phyloP scores from a whole-genome alignment of 1,140 invertebrate genomes.

The Heliothis virescens region DNA sequence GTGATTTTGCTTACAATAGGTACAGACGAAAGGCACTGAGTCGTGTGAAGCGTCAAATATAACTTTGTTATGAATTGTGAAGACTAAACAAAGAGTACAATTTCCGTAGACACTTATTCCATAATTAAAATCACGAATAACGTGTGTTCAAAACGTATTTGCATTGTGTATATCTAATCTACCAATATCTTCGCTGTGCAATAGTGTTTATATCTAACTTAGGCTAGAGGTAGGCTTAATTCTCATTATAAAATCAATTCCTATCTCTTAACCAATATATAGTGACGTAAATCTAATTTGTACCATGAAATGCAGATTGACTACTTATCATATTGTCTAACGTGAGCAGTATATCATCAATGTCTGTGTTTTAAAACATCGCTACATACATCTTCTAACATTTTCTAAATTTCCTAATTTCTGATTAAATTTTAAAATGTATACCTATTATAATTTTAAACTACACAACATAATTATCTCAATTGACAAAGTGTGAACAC shows the following conservation, averaged over 20 bases:
- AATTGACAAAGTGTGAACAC: conserved; percentile 51
- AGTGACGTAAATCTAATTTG: conserved; percentile 74
- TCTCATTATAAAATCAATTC: conserved; percentile 50
- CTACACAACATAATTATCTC: conserved; percentile 38
- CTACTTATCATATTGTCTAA: conserved; percentile 71
- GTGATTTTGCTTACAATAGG: conserved; percentile 20
- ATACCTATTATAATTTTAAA: conserved; percentile 37
- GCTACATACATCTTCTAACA: conserved; percentile 12
- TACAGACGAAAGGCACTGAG: conserved; percentile 42
- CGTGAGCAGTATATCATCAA: conserved; percentile 62
- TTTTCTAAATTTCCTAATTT: conserved; percentile 41
- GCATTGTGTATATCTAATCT: conserved; percentile 47
- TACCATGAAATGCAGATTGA: conserved; percentile 72
- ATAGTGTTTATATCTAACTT: conserved; percentile 48
- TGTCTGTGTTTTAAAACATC: not conserved
- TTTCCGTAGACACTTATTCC: conserved; percentile 15
- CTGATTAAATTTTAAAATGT: not conserved
- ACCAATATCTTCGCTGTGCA: conserved; percentile 41
- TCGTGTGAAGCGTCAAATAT: conserved; percentile 35
- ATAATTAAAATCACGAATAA: conserved; percentile 5
- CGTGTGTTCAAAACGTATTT: conserved; percentile 27
- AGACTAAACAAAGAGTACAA: conserved; percentile 13
- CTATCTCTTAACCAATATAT: conserved; percentile 50
- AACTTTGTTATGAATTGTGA: conserved; percentile 33
- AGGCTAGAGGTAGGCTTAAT: conserved; percentile 48